Percentiles rank a stretch among this genome's conserved stretches.
Evolutionary conservation across 2,888 invertebrate genomes (phyloP).

Genomic region (Tortrix viridana): DNA sequence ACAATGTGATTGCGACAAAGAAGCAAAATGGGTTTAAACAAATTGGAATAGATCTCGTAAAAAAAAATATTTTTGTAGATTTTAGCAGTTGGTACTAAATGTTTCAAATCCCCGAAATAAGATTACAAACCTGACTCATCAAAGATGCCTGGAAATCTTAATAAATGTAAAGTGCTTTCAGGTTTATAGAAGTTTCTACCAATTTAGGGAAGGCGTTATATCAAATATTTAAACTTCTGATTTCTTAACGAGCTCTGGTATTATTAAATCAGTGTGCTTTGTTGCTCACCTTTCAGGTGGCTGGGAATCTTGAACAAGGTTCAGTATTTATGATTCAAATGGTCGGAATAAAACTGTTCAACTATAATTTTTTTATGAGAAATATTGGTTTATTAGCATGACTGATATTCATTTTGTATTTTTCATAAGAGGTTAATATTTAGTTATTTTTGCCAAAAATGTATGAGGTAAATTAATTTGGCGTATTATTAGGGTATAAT

Average conservation of each 20-base stretch:
- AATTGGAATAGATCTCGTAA: no score
- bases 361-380: not conserved
- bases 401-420: no score
- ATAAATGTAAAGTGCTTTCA: conserved; percentile 32
- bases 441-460: no score
- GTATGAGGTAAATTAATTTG: no score
- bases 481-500: no score
- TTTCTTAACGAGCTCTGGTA: conserved; percentile 29
- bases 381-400: no score
- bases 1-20: no score
- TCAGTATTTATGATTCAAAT: no score
- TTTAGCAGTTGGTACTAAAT: not conserved
- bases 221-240: conserved; percentile 37
- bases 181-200: conserved; percentile 21
- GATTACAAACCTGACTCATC: conserved; percentile 12
- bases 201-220: conserved; percentile 32
- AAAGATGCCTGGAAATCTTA: conserved; percentile 15
- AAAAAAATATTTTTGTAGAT: no score
- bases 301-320: not conserved
- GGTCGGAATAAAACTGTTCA: conserved; percentile 1
- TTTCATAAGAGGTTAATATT: no score
- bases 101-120: conserved; percentile 1
- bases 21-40: no score
- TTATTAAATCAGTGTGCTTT: conserved; percentile 31
- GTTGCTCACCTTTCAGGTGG: conserved; percentile 20